Conservation (phyloP, 92 coral and sea anemone species). For the Siderastrea siderea region DNA sequence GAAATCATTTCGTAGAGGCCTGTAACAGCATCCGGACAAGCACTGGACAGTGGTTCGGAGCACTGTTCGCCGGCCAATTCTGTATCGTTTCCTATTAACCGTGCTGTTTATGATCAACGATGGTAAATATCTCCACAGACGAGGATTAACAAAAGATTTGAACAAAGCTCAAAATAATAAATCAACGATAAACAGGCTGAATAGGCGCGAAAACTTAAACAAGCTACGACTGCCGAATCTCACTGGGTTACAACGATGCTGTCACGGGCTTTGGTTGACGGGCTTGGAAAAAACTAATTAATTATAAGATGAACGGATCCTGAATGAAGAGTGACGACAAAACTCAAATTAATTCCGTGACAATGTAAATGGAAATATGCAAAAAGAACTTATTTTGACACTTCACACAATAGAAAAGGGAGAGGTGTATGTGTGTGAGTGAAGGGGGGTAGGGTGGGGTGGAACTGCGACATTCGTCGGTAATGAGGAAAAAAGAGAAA, state of each 20-base stretch:
- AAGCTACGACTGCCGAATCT: neutral
- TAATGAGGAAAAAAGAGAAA: too few relatives aligned
- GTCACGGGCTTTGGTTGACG: conserved; percentile 8
- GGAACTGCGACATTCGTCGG: too few relatives aligned
- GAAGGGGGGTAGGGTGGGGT: too few relatives aligned
- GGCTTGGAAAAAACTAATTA: neutral
- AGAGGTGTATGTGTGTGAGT: neutral
- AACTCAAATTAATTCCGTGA: too few relatives aligned
- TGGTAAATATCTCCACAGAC: neutral
- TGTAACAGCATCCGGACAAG: neutral
- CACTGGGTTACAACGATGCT: neutral
- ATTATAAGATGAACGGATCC: neutral
- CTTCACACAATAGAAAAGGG: neutral
- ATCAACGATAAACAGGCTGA: neutral
- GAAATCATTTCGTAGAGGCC: neutral
- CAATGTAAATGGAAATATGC: neutral
- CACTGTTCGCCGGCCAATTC: neutral
- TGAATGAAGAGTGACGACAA: neutral
- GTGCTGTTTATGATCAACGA: neutral
- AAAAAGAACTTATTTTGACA: neutral
- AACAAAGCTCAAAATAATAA: conserved; percentile 16
- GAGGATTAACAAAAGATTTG: conserved; percentile 23
- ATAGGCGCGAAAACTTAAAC: neutral
- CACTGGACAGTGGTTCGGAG: neutral
- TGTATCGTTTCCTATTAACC: neutral